Base-by-base conservation (phyloP, 2,797 vertebrate genomes). In the Hirundo rustica region DNA sequence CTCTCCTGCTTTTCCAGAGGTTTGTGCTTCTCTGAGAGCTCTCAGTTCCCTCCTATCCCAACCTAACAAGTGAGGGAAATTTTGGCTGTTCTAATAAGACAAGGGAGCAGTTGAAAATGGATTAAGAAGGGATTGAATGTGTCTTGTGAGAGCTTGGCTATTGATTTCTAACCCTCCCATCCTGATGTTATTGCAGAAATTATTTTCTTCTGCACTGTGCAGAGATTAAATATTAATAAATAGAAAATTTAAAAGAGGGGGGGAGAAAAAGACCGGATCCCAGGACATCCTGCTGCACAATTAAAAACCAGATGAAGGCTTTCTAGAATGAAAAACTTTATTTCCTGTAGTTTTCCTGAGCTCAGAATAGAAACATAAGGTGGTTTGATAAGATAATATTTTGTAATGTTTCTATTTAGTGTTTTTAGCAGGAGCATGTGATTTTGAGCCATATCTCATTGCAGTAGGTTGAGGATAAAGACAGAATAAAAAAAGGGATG, bases 201-300 rank as follows among this genome's bases (percentile, higher is more conserved):
- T 18, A 95, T 95, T 95, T 96, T 94, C 92, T 79, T 90, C 92
- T 92, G 74, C 89, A 45, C 86, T 4, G 7, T 85, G 83, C 47
- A 34, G 91, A 96, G 88, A 94, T 95, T 94, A 97, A 96, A 97
- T 95, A 94, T 95, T 96, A 94, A 94, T 92, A 95, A 85, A 93
- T 78, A 88, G 92, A 89, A 94, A 95, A 96, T 91, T 94, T 81
- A 92, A 92, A 84, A 76, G 85, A 85, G 22, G 17, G 32, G 15
- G 42, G 18, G 68, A 65, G 82, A 40, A 72, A 78, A 66, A 72
- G 60, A 91, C 51, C 72, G 76, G 85, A 74, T 94, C 80, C 86
- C 85, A 88, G 76, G 92, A 76, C 76, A 60, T 60, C 51, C 79
- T 26, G 19, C 11, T 44, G 85, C 80, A 73, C 94, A 94, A 77